phyloP scores from a whole-genome alignment of 2,888 invertebrate genomes.

The Amiota mariae region DNA sequence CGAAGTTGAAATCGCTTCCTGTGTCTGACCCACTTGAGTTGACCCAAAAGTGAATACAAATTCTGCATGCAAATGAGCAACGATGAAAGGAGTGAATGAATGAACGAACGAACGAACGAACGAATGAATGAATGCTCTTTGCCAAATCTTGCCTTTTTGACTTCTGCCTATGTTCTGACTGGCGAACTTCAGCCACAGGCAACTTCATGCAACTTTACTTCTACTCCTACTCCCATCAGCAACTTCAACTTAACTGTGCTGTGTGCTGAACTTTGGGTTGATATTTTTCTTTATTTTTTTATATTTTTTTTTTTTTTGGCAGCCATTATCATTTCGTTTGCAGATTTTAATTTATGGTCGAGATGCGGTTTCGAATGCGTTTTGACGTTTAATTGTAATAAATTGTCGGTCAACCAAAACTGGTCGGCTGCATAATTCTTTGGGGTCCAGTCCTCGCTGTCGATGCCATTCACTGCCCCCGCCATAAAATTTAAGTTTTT shows the following conservation, averaged over 20 bases:
- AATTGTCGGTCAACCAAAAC: constrained; percentile 59
- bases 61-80: constrained; percentile 21
- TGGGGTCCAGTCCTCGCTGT: constrained; percentile 21
- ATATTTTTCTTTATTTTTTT: neutral
- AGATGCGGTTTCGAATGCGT: constrained; percentile 57
- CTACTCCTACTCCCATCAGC: neutral
- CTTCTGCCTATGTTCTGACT: no score
- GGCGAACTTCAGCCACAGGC: constrained; percentile 43
- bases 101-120: no score
- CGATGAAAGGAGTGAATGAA: no score
- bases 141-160: constrained; percentile 15
- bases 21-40: constrained; percentile 57
- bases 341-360: constrained; percentile 63
- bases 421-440: constrained; percentile 38
- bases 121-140: no score
- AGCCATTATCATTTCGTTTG: constrained; percentile 60
- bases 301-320: constrained; percentile 30
- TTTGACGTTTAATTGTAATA: constrained; percentile 66
- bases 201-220: constrained; percentile 31
- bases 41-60: constrained; percentile 49
- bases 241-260: neutral
- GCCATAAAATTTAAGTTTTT: constrained; percentile 18
- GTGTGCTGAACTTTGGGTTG: neutral
- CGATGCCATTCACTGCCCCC: neutral
- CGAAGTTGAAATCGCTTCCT: neutral